phyloP scores from a whole-genome alignment of 2,113 vertebrate species.

The Megaptera novaeangliae region DNA sequence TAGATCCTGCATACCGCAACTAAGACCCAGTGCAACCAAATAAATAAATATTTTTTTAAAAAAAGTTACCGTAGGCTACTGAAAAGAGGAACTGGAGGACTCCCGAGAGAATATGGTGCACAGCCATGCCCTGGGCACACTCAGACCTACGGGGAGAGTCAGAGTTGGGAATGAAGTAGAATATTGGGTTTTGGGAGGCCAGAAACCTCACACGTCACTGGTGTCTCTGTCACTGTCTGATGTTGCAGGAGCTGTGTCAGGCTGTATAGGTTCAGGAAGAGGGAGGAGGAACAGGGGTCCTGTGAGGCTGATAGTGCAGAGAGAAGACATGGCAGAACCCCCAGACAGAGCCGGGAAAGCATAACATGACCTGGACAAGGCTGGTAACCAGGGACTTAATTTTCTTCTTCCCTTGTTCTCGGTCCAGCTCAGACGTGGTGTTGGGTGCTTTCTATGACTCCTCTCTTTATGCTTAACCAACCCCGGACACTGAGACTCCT shows the following conservation, averaged over 20 bases:
- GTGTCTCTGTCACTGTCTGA: accelerated
- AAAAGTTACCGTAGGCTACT: not conserved
- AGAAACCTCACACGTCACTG: not conserved
- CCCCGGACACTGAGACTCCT: too few species aligned
- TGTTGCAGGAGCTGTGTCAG: not conserved
- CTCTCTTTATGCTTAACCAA: not conserved
- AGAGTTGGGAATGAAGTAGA: not conserved
- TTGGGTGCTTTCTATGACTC: not conserved
- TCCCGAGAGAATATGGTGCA: not conserved
- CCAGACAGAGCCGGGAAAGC: not conserved
- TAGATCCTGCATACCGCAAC: too few species aligned
- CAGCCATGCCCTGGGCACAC: not conserved
- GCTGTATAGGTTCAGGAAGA: not conserved
- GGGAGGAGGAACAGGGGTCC: not conserved
- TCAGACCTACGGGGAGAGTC: not conserved
- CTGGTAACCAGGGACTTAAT: not conserved
- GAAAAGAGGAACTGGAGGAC: not conserved
- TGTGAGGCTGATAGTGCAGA: not conserved
- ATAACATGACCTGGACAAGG: not conserved
- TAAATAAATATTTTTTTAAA: too few species aligned
- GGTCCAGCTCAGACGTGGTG: not conserved
- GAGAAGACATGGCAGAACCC: not conserved
- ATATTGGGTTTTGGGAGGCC: not conserved
- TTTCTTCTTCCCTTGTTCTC: not conserved
- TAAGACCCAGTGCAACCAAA: too few species aligned